Evolutionary conservation across 2,113 vertebrate genomes (phyloP).

Genomic region (Macquaria australasica): DNA sequence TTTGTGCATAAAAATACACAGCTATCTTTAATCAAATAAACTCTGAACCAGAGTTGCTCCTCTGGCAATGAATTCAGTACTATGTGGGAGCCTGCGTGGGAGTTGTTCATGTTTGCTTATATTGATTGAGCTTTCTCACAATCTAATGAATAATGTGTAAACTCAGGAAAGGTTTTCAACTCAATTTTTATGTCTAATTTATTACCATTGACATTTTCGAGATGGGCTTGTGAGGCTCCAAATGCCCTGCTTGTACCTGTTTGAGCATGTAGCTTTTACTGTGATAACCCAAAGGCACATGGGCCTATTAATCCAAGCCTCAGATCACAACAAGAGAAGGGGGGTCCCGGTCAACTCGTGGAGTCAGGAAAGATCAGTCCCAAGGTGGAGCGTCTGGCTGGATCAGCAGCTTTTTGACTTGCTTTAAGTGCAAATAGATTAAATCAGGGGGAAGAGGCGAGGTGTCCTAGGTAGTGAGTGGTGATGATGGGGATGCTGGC

Average conservation of each 20-base stretch:
- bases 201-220: slow-evolving; percentile 11
- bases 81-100: neutral
- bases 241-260: slow-evolving; percentile 1
- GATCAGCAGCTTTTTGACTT: slow-evolving; percentile 73
- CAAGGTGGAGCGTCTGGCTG: slow-evolving; percentile 66
- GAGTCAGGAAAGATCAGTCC: slow-evolving; percentile 67
- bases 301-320: slow-evolving; percentile 40
- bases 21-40: neutral
- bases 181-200: slow-evolving; percentile 5
- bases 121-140: slow-evolving; percentile 1
- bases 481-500: slow-evolving; percentile 26
- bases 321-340: slow-evolving; percentile 31
- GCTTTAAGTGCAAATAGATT: slow-evolving; percentile 73
- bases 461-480: slow-evolving; percentile 42
- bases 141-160: slow-evolving; percentile 17
- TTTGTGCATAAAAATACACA: neutral
- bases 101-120: slow-evolving; percentile 19
- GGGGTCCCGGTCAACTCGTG: slow-evolving; percentile 18
- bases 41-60: neutral
- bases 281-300: neutral
- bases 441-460: slow-evolving; percentile 59
- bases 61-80: neutral
- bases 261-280: neutral
- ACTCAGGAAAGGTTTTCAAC: neutral
- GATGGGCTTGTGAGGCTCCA: neutral